Evolutionary conservation across 2,797 vertebrate genomes (phyloP).

Genomic region (Onychomys leucogaster): DNA sequence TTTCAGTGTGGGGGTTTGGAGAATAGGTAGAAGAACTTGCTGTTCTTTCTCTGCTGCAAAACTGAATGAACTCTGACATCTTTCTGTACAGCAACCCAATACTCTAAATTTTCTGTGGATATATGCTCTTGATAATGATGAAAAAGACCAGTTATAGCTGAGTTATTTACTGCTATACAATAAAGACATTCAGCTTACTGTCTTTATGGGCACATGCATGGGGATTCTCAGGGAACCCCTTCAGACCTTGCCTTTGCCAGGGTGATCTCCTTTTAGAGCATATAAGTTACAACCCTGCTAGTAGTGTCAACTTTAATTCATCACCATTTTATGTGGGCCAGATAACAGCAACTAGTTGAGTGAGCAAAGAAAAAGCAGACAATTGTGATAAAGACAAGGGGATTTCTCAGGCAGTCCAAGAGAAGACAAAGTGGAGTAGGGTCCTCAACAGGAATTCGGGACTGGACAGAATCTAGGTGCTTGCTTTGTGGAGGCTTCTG

Average conservation of each 20-base stretch:
- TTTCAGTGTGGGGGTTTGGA: neutral
- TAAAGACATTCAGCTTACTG: conserved; percentile 15
- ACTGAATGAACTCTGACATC: neutral
- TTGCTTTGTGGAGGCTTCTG: conserved; percentile 5
- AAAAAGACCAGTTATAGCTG: neutral
- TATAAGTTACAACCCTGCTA: neutral
- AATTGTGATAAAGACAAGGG: neutral
- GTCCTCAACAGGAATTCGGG: neutral
- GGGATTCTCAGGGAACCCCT: neutral
- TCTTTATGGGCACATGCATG: neutral
- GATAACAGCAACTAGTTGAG: neutral
- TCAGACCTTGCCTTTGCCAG: neutral
- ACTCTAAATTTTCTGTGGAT: neutral
- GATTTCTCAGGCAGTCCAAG: neutral
- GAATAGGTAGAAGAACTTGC: neutral
- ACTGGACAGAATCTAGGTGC: neutral
- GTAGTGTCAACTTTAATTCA: neutral
- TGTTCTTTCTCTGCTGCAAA: neutral
- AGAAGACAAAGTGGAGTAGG: neutral
- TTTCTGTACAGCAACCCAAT: conserved; percentile 9
- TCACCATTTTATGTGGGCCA: neutral
- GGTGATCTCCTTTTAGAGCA: neutral
- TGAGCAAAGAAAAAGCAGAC: conserved; percentile 16
- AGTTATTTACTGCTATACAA: neutral
- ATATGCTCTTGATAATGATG: neutral